These are phyloP conservation scores for Anhinga anhinga DNA, from an alignment of 2,113 vertebrate genomes.

Conservation along the genomic window DNA sequence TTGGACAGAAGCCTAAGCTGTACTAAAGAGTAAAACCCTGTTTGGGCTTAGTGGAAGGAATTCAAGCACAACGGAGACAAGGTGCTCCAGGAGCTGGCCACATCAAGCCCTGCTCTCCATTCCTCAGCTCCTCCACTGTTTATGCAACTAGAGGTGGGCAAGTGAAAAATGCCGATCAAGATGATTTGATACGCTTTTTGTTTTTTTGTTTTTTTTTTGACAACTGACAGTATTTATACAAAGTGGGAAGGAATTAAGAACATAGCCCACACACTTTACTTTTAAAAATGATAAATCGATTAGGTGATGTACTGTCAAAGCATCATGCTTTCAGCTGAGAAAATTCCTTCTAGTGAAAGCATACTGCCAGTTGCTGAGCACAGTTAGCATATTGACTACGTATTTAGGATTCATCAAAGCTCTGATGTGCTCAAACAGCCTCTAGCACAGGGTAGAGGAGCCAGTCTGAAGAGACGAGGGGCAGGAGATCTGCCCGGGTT, in stretches of 20 bases:
- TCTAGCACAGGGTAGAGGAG: neutral
- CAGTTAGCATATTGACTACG: neutral
- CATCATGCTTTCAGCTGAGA: neutral
- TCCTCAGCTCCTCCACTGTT: neutral
- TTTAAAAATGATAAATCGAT: conserved; percentile 15
- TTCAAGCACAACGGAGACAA: neutral
- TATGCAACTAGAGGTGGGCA: neutral
- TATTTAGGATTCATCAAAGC: neutral
- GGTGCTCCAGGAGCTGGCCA: neutral
- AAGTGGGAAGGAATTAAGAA: neutral
- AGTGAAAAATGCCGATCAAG: neutral
- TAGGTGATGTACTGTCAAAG: neutral
- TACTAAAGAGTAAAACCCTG: neutral
- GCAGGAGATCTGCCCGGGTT: neutral
- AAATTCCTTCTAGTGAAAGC: neutral
- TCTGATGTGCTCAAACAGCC: neutral
- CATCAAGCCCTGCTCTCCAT: neutral
- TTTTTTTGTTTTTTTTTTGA: neutral
- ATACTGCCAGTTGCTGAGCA: neutral
- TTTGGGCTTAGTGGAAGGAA: neutral
- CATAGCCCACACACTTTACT: neutral
- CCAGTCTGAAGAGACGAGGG: neutral
- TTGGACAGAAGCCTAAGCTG: conserved; percentile 55
- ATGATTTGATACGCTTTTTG: neutral
- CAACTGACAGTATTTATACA: neutral